A percentile compares a stretch with the other conserved stretches of the same genome.
These are phyloP conservation scores for Odontothrips loti DNA, from an alignment of 2,888 invertebrate genomes.

Conservation along the genomic window DNA sequence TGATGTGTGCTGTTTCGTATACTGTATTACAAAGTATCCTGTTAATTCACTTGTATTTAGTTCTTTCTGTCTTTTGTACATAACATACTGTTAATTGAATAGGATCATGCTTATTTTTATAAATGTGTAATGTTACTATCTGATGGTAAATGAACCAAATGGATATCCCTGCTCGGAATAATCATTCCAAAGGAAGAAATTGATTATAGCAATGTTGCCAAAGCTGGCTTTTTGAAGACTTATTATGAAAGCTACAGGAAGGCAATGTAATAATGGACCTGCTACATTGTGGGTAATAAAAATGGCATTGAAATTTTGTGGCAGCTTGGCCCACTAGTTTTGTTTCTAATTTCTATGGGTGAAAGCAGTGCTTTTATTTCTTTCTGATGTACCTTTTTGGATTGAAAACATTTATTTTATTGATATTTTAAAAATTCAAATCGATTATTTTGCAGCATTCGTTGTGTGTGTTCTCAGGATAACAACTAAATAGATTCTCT, in stretches of 20 bases:
- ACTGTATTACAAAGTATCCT: conserved; percentile 26
- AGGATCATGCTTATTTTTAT: conserved; percentile 25
- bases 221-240: conserved; percentile 18
- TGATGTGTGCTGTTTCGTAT: conserved; percentile 8
- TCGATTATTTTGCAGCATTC: not conserved
- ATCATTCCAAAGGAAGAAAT: conserved; percentile 18
- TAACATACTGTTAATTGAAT: conserved; percentile 23
- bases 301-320: not conserved
- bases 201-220: conserved; percentile 25
- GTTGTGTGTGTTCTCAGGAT: not conserved
- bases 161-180: not conserved
- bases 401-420: not conserved
- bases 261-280: not conserved
- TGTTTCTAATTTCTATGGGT: not conserved
- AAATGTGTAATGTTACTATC: conserved; percentile 15
- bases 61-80: conserved; percentile 25
- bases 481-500: not conserved
- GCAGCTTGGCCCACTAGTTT: not conserved
- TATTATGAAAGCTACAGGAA: not conserved
- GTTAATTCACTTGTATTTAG: conserved; percentile 27
- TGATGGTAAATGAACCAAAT: conserved; percentile 16
- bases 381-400: not conserved
- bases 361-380: not conserved
- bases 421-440: too few species aligned
- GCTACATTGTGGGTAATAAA: not conserved